Conservation (phyloP, 2,797 vertebrate species). For the Paguma larvata region DNA sequence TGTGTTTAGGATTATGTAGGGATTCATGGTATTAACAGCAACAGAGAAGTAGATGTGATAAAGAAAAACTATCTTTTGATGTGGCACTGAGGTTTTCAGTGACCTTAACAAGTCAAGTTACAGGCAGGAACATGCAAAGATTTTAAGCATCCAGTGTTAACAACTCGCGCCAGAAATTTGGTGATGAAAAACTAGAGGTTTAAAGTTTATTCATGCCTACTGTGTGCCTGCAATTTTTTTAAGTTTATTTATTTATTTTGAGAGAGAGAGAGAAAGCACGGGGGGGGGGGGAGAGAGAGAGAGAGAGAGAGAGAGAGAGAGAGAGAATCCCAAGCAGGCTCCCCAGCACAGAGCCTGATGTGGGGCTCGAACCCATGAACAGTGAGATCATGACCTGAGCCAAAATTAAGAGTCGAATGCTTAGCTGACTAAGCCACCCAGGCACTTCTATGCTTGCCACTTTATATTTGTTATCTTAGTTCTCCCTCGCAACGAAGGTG, state of each 20-base stretch:
- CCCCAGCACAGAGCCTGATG: too few relatives aligned
- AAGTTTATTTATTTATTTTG: too few relatives aligned
- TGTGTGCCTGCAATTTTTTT: neutral
- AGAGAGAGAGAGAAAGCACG: too few relatives aligned
- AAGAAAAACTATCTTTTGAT: slow-evolving; percentile 7
- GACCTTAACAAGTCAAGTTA: neutral
- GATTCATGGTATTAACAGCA: slow-evolving; percentile 7
- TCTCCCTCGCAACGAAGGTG: neutral
- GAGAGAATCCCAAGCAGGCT: too few relatives aligned
- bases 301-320: too few relatives aligned
- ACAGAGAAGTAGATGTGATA: slow-evolving; percentile 19
- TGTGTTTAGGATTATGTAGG: slow-evolving; percentile 51
- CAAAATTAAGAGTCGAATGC: too few relatives aligned
- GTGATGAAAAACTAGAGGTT: slow-evolving; percentile 34
- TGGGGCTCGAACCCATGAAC: too few relatives aligned
- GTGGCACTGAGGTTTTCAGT: slow-evolving; percentile 24
- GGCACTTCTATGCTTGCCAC: neutral
- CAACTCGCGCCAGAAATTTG: slow-evolving; percentile 15
- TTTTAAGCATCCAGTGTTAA: slow-evolving; percentile 41
- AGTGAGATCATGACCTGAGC: too few relatives aligned
- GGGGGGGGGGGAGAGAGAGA: too few relatives aligned
- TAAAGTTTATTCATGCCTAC: neutral
- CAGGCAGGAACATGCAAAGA: neutral
- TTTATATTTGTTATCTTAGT: slow-evolving; percentile 31
- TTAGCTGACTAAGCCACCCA: too few relatives aligned